Evolutionary conservation across 2,113 vertebrate genomes (phyloP), one percentile per base, ranked within the genome.

Genomic region (Nanorana parkeri): DNA sequence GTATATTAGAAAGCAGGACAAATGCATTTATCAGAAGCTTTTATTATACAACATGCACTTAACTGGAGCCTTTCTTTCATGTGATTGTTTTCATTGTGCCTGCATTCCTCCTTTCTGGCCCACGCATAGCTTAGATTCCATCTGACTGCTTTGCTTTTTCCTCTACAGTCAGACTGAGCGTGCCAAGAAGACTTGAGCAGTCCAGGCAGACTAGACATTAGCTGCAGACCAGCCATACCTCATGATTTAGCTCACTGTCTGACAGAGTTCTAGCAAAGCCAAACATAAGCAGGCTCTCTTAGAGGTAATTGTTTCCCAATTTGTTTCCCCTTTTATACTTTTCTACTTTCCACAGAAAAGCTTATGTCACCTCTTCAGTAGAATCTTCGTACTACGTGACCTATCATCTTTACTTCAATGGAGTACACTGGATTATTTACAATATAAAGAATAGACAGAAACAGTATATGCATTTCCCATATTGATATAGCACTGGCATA

Each of bases 101-200:
- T 73, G 80, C 79, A 85, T 85, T 82, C 84, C 80, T 85, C 47
- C 11, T 66, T 52, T 67, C 47, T 85, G 84, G 78, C 87, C 78
- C 84, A 72, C 32, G 66, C 87, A 90, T 92, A 86, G 80, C 80
- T 90, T 21, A n/a, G 84, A 92, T 93, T 91, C 88, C 67, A 91
- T 81, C 24, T 58, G 21, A 64, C 26, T 74, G 69, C n/a, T 76
- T 75, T 60, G 72, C 32, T 78, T 86, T 85, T 29, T 85, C 72
- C 77, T 77, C 65, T 0, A 16, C 84, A 78, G 87, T 67, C n/a
- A 56, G 58, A 80, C 60, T 17, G 24, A 77, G 28, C 11, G 60
- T 72, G 68, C 78, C 73, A 84, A 66, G 77, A 72, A 86, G 77
- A 67, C 83, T 41, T 67, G 64, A n/a, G 19, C 52, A 77, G 82